Percentiles rank a stretch among this genome's conserved stretches.
Conservation (phyloP, 2,113 vertebrate genomes). For the Callochromis pleurospilus region DNA sequence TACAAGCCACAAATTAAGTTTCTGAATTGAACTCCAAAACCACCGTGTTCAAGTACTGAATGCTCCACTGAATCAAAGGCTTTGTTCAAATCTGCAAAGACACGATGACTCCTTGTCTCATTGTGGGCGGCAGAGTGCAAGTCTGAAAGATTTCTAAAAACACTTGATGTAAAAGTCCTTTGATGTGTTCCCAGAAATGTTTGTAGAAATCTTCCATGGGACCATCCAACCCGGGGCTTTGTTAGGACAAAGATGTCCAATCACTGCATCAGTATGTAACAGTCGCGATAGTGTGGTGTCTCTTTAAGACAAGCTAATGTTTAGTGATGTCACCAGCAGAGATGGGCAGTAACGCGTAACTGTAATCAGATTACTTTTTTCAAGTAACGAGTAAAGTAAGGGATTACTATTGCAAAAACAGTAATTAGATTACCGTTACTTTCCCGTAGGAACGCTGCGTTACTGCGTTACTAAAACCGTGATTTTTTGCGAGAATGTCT, state of each 20-base stretch:
- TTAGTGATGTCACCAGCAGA: background rate
- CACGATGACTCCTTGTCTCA: background rate
- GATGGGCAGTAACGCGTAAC: no score
- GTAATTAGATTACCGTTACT: no score
- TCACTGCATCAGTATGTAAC: background rate
- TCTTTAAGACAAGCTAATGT: background rate
- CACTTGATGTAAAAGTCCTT: background rate
- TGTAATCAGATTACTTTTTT: no score
- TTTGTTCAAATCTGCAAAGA: background rate
- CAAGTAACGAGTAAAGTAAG: no score
- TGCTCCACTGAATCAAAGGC: background rate
- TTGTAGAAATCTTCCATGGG: background rate
- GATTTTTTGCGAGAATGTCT: no score
- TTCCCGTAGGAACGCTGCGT: no score
- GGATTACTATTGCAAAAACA: no score
- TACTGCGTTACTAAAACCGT: no score
- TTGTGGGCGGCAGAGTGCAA: background rate
- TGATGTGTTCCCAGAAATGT: background rate
- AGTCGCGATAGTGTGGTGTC: background rate
- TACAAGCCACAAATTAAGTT: background rate
- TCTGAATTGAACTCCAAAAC: background rate
- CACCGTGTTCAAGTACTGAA: background rate
- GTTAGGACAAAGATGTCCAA: background rate
- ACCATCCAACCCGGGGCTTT: background rate
- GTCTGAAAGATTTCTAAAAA: background rate